Conservation (phyloP, 2,113 vertebrate species). For the Pterocles orientalis region DNA sequence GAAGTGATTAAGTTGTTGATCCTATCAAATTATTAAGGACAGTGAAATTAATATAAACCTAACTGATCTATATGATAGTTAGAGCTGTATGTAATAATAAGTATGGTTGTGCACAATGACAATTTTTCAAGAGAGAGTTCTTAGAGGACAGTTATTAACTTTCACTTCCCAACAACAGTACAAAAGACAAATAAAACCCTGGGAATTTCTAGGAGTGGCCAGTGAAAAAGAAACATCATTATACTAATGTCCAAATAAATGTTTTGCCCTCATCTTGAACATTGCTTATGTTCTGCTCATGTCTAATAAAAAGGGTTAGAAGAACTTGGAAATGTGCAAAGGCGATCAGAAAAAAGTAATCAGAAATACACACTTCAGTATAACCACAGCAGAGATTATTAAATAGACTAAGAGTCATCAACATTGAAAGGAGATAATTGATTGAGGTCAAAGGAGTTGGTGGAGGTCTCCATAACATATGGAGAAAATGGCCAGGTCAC, state of each 20-base stretch:
- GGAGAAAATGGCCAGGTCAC: neutral
- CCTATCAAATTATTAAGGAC: neutral
- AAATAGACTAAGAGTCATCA: neutral
- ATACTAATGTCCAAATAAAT: neutral
- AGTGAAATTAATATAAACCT: neutral
- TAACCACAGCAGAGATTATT: neutral
- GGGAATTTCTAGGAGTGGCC: neutral
- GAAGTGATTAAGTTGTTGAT: neutral
- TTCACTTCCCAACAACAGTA: neutral
- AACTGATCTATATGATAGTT: neutral
- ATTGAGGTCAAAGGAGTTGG: neutral
- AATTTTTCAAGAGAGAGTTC: neutral
- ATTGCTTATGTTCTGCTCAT: neutral
- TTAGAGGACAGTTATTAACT: neutral
- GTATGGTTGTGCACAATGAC: neutral
- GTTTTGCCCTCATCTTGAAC: neutral
- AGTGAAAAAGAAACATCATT: neutral
- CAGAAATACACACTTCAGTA: neutral
- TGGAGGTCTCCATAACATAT: neutral
- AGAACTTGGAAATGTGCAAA: neutral
- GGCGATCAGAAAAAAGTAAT: neutral
- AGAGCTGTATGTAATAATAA: neutral
- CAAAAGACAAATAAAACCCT: neutral
- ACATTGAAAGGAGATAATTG: neutral
- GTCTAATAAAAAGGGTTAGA: neutral